These are phyloP conservation scores for Anguilla japonica DNA, from an alignment of 2,113 vertebrate genomes.

Conservation along the genomic window DNA sequence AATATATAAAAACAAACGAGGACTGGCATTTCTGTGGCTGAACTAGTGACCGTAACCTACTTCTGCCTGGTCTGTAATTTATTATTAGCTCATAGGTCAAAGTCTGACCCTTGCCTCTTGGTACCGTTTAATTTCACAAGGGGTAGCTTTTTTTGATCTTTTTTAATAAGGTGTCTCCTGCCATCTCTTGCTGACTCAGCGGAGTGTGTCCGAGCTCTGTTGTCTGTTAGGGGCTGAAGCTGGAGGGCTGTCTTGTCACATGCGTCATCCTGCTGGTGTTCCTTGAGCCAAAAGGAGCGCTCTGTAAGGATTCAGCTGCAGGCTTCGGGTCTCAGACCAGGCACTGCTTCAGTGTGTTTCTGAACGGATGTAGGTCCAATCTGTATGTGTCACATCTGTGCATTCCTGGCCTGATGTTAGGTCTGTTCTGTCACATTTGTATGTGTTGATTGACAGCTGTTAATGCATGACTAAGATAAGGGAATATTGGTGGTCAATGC, in stretches of 20 bases:
- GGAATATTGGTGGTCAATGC: not conserved
- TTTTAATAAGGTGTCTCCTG: not conserved
- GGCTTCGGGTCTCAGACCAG: not conserved
- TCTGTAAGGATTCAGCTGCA: not conserved
- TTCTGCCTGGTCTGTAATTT: not conserved
- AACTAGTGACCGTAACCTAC: not conserved
- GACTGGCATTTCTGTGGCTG: not conserved
- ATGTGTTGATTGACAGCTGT: not conserved
- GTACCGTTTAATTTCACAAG: not conserved
- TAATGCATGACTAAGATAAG: not conserved
- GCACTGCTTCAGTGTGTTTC: not conserved
- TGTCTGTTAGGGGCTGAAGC: not conserved
- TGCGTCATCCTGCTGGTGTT: too few species aligned
- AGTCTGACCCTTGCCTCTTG: not conserved
- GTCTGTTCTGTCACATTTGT: not conserved
- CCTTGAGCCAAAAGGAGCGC: too few species aligned
- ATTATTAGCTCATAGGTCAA: not conserved
- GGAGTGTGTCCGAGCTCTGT: not conserved
- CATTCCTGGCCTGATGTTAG: not conserved
- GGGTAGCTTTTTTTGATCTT: not conserved
- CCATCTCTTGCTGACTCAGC: not conserved
- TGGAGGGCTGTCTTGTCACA: not conserved
- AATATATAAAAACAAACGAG: not conserved
- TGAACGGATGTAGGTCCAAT: not conserved
- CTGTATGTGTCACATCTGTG: not conserved